A percentile compares a stretch with the other conserved stretches of the same genome.
phyloP scores from a whole-genome alignment of 2,113 vertebrate genomes.

The Stegostoma tigrinum region DNA sequence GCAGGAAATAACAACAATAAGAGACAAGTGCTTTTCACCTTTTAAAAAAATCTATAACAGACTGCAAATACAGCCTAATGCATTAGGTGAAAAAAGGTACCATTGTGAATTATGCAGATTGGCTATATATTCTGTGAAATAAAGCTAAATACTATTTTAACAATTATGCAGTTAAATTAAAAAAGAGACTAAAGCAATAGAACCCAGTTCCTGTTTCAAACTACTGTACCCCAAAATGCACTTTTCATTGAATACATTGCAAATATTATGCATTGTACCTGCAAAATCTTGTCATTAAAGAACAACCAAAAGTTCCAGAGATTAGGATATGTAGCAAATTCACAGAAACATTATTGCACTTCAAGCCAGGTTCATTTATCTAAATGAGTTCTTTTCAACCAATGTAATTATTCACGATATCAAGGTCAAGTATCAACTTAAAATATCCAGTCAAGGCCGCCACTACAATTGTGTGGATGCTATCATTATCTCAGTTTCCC shows the following conservation, averaged over 20 bases:
- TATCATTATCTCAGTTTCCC: neutral
- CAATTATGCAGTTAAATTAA: neutral
- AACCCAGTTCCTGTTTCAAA: neutral
- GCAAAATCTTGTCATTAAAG: neutral
- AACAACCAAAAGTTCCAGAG: neutral
- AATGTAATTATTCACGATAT: neutral
- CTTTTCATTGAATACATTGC: neutral
- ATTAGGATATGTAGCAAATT: neutral
- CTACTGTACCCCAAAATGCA: neutral
- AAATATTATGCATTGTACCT: neutral
- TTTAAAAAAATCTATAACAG: too few relatives aligned
- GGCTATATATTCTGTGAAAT: neutral
- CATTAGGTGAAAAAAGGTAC: neutral
- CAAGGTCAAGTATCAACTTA: neutral
- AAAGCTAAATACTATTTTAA: neutral
- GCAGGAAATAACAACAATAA: neutral
- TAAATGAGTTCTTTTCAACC: neutral
- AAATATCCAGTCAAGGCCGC: neutral
- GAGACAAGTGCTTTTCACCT: neutral
- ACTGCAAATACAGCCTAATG: too few relatives aligned
- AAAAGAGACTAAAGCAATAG: too few relatives aligned
- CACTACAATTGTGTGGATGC: neutral
- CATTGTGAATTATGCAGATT: neutral
- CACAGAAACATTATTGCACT: neutral
- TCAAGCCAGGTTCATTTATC: neutral